Base-by-base conservation (phyloP, 2,888 invertebrate species). In the Junonia oenone region DNA sequence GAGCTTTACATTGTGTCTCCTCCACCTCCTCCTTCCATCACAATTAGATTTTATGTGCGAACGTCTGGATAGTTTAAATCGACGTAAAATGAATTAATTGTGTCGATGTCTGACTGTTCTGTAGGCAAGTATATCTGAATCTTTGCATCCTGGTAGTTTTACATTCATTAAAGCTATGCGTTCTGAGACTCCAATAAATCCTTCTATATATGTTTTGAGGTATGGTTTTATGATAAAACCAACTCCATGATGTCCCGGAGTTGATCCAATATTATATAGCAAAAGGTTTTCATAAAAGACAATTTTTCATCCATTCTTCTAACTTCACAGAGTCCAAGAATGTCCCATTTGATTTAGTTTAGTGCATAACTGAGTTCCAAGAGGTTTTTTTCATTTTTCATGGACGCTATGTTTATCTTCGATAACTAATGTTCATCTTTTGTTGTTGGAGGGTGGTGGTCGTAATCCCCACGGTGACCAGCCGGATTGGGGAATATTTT, bases 61-160 rank as follows among this genome's bases (percentile, higher is more conserved):
- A 47, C 9, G 62, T n/a, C 9, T 46, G 50, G 27, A 59, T 62
- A 2, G 22, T 61, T 61, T n/a, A 62, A 14, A 6, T 59, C 43
- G 6, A 8, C n/a, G n/a, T n/a, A n/a, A n/a, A n/a, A n/a, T n/a
- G n/a, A n/a, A n/a, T n/a, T n/a, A n/a, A n/a, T n/a, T n/a, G n/a
- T n/a, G n/a, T n/a, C n/a, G n/a, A n/a, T n/a, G n/a, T n/a, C n/a
- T n/a, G n/a, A n/a, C n/a, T 59, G 58, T 54, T 62, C 62, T n/a
- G 67, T 67, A 6, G 66, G 67, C 11, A 64, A 67, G 17, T 69
- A 67, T 15, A 65, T 31, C 59, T 13, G 57, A 11, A 38, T 67
- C 61, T 27, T 63, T 56, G 19, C 67, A 64, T 6, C 49, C 58
- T 9, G 64, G 63, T 59, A 68, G 37, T 27, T 65, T 66, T 5